Percentiles rank a stretch among this genome's conserved stretches.
These are phyloP conservation scores for Vespertilio murinus DNA, from an alignment of 2,797 vertebrate species.

Conservation along the genomic window DNA sequence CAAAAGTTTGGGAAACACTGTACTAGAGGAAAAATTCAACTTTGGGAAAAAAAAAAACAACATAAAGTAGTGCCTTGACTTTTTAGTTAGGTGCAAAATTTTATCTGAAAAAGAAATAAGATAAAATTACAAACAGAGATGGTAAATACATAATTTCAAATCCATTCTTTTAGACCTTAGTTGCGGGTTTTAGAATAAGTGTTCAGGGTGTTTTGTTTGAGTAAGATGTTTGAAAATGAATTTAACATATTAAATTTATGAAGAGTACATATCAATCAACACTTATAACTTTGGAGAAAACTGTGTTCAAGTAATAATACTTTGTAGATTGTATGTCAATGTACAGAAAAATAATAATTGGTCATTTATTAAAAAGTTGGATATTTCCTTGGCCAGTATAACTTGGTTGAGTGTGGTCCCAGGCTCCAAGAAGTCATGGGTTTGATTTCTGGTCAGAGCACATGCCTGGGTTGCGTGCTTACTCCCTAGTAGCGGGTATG, in stretches of 20 bases:
- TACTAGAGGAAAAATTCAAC: not conserved
- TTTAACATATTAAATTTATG: not conserved
- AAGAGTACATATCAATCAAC: not conserved
- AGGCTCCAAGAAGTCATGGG: not conserved
- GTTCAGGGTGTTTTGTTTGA: not conserved
- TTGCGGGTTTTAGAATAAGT: not conserved
- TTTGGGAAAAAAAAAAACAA: not conserved
- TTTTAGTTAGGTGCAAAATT: conserved; percentile 4
- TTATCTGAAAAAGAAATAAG: not conserved
- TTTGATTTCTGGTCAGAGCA: not conserved
- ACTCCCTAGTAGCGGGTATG: not conserved
- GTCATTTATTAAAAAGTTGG: not conserved
- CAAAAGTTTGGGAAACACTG: too few species aligned
- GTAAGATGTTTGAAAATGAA: not conserved
- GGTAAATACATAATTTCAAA: not conserved
- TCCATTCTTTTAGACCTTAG: not conserved
- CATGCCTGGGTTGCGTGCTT: not conserved
- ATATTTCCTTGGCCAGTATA: not conserved
- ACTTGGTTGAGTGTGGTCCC: not conserved
- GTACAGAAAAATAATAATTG: not conserved
- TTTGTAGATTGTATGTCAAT: not conserved
- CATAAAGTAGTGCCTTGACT: not conserved
- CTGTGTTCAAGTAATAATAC: not conserved
- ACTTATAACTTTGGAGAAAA: not conserved
- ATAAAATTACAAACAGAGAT: not conserved